A percentile compares a stretch with the other conserved stretches of the same genome.
These are phyloP conservation scores for Mesitornis unicolor DNA, from an alignment of 2,113 vertebrate species.

Conservation along the genomic window DNA sequence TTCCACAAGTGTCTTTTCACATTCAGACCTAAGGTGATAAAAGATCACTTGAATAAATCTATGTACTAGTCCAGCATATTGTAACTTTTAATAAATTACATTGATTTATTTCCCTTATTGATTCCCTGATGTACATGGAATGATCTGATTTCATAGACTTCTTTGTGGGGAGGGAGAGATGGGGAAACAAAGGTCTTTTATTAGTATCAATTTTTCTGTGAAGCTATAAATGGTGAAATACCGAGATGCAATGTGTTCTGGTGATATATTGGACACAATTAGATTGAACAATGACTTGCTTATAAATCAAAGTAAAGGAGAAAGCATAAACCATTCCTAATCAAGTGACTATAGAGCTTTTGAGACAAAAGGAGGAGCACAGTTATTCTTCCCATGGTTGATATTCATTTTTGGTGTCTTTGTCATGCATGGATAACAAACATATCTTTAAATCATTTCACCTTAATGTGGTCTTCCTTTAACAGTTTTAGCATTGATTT, in stretches of 20 bases:
- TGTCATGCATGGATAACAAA: neutral
- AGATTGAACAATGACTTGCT: constrained; percentile 67
- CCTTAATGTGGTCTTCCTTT: neutral
- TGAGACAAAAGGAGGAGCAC: constrained; percentile 7
- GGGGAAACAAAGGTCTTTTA: constrained; percentile 52
- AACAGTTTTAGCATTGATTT: neutral
- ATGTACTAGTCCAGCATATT: neutral
- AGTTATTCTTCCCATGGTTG: neutral
- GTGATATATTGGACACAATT: constrained; percentile 66
- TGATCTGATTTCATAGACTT: constrained; percentile 61
- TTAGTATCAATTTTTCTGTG: constrained; percentile 72
- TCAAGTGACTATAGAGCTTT: constrained; percentile 26
- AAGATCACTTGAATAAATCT: neutral
- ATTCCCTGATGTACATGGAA: constrained; percentile 27
- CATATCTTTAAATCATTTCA: neutral
- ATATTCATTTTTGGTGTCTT: neutral
- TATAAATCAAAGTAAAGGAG: constrained; percentile 71
- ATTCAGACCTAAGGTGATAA: neutral
- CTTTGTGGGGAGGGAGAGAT: neutral
- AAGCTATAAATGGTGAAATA: constrained; percentile 63
- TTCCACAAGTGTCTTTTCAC: neutral
- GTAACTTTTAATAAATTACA: constrained; percentile 57
- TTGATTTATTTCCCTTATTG: constrained; percentile 64
- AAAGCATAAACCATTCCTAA: constrained; percentile 54
- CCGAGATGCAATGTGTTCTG: constrained; percentile 21